Conservation (phyloP, 2,888 invertebrate genomes). For the Dioctria rufipes region DNA sequence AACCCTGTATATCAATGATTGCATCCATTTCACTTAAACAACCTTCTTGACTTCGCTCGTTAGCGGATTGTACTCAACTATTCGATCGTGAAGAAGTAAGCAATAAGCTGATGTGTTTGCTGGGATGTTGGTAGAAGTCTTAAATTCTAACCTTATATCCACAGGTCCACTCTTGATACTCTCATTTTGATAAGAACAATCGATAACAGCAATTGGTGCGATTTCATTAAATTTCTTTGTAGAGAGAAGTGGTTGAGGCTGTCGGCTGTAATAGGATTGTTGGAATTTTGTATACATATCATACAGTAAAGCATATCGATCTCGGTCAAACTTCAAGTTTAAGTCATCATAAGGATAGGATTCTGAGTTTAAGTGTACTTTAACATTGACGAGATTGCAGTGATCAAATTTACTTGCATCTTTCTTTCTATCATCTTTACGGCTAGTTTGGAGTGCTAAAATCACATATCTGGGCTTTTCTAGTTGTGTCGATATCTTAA, state of each 20-base stretch:
- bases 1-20: too few species aligned
- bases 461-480: slow-evolving; percentile 63
- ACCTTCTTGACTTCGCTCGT: too few species aligned
- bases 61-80: not conserved
- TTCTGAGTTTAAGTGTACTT: slow-evolving; percentile 66
- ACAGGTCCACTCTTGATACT: slow-evolving; percentile 61
- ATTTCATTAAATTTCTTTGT: slow-evolving; percentile 60
- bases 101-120: not conserved
- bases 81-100: not conserved
- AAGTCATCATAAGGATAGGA: slow-evolving; percentile 66
- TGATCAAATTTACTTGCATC: slow-evolving; percentile 60
- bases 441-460: slow-evolving; percentile 64
- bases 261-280: slow-evolving; percentile 59
- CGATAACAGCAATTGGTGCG: slow-evolving; percentile 63
- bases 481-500: slow-evolving; percentile 63
- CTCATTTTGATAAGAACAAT: slow-evolving; percentile 63
- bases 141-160: slow-evolving; percentile 63
- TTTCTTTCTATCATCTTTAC: slow-evolving; percentile 65
- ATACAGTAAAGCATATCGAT: slow-evolving; percentile 62
- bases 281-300: slow-evolving; percentile 62
- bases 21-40: too few species aligned
- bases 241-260: slow-evolving; percentile 55
- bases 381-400: slow-evolving; percentile 66
- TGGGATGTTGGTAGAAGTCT: slow-evolving; percentile 56
- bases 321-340: slow-evolving; percentile 63